Conservation (phyloP, 2,113 vertebrate genomes). For the mouse (Mus musculus) region GRCm39 chr2:165877001-165877500, state of each 20-base stretch:
- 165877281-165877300: background rate
- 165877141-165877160: background rate
- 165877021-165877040: too few species aligned
- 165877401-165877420: background rate
- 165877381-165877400: background rate
- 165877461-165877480: slow-evolving; percentile 31
- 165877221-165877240: background rate
- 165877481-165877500: slow-evolving; percentile 38
- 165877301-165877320: background rate
- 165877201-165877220: background rate
- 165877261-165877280: background rate
- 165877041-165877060: accelerated
- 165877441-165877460: background rate
- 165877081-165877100: background rate
- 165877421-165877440: slow-evolving; percentile 52
- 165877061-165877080: background rate
- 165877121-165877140: background rate
- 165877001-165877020: background rate
- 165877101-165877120: slow-evolving; percentile 39
- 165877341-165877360: background rate
- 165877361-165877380: slow-evolving; percentile 27
- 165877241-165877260: background rate
- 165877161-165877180: background rate
- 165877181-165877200: background rate
- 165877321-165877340: background rate